Base-by-base conservation (phyloP, 2,113 vertebrate genomes). In the Morone chrysops region DNA sequence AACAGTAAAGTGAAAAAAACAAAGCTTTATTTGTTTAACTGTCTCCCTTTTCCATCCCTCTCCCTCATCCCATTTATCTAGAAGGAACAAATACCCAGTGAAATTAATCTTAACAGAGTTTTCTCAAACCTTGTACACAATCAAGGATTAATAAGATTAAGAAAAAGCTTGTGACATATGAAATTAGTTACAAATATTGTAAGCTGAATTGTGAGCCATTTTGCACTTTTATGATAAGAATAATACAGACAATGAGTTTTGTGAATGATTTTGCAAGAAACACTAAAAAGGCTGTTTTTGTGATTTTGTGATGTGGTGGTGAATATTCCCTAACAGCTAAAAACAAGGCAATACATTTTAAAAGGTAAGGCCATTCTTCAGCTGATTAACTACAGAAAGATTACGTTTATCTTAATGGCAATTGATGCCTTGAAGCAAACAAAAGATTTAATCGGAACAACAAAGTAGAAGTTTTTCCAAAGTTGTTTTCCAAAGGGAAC, bases 131-230 rank as follows among this genome's bases (percentile, higher is more conserved):
- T 50, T 77, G 54, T 63, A 43, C 43, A 79, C 38, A 71, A 63
- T 66, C 17, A 62, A 73, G 70, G 67, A 82, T 76, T 75, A 65
- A 31, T 17, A 47, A 41, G 50, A 85, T 70, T 78, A 51, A 43
- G 12, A 82, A 67, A 65, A 45, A 54, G 22, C 18, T 40, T 79
- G 65, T 48, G 25, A 70, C 51, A 75, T 61, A 72, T 22, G 31
- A 20, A 78, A 75, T 65, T 65, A 47, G 6, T 40, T 60, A 36
- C 38, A 63, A 56, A 38, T 43, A 51, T 51, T 79, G 68, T 65
- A 36, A 50, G 56, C 5, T 72, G n/a, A 78, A 79, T 14, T 36
- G 56, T 62, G 20, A 5, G n/a, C 9, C 0, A 5, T 45, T 22
- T 45, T 80, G 3, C 38, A 8, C 8, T 60, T 51, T 63, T 70